Percentiles rank a stretch among this genome's conserved stretches.
These are phyloP conservation scores for Mamestra configurata DNA, from an alignment of 1,140 invertebrate genomes.

Conservation along the genomic window DNA sequence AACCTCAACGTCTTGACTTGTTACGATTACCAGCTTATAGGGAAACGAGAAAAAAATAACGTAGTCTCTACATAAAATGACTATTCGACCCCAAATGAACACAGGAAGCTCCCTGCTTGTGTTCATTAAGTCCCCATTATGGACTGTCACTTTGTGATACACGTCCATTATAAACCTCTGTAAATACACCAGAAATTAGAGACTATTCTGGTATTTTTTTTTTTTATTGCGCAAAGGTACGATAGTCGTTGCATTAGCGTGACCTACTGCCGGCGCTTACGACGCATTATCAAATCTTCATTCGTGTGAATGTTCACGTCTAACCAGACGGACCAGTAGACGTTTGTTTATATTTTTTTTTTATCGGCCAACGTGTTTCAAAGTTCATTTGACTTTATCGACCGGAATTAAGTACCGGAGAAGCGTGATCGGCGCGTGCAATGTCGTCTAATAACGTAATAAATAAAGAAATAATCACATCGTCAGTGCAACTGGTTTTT, in stretches of 20 bases:
- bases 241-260: constrained; percentile 16
- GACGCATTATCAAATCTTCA: constrained; percentile 10
- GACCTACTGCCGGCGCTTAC: constrained; percentile 25
- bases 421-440: constrained; percentile 62
- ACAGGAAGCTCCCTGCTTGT: too few species aligned
- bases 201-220: not conserved
- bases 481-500: constrained; percentile 19
- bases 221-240: constrained; percentile 23
- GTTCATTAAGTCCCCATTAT: too few species aligned
- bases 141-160: not conserved
- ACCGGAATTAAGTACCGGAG: constrained; percentile 56
- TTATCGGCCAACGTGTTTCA: constrained; percentile 50
- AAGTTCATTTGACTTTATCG: constrained; percentile 66
- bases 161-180: not conserved
- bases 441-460: constrained; percentile 1
- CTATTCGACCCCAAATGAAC: too few species aligned
- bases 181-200: not conserved
- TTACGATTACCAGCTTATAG: too few species aligned
- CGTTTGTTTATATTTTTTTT: constrained; percentile 51
- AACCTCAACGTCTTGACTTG: too few species aligned
- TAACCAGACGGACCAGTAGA: constrained; percentile 42
- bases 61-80: too few species aligned
- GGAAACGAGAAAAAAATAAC: too few species aligned
- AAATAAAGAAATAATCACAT: not conserved
- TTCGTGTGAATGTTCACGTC: constrained; percentile 26